phyloP scores from a whole-genome alignment of 2,113 vertebrate genomes.

The Tetrao urogallus region DNA sequence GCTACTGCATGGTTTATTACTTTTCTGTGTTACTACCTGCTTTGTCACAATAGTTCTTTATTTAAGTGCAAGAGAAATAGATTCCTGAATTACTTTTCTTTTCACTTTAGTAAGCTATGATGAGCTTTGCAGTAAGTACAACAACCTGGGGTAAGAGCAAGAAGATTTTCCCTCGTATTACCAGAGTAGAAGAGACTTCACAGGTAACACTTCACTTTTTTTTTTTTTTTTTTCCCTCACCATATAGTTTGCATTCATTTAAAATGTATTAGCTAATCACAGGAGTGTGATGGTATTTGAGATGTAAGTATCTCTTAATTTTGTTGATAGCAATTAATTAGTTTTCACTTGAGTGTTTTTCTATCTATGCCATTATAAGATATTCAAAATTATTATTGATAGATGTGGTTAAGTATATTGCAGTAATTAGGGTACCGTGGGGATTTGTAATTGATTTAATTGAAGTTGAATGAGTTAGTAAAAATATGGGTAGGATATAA shows the following conservation, averaged over 20 bases:
- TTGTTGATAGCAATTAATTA: slow-evolving; percentile 69
- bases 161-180: background rate
- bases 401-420: slow-evolving; percentile 58
- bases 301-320: slow-evolving; percentile 38
- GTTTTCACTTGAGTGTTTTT: slow-evolving; percentile 63
- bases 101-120: background rate
- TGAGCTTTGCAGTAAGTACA: background rate
- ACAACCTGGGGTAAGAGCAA: background rate
- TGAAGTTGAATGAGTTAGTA: slow-evolving; percentile 43
- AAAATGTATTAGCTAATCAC: slow-evolving; percentile 33
- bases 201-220: background rate
- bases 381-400: slow-evolving; percentile 68
- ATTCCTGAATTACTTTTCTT: background rate
- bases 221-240: background rate
- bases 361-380: slow-evolving; percentile 52
- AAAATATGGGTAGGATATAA: slow-evolving; percentile 47
- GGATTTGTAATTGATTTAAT: slow-evolving; percentile 70
- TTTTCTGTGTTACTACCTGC: background rate
- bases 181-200: background rate
- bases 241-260: background rate
- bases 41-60: background rate
- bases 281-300: background rate
- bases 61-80: background rate
- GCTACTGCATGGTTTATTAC: background rate
- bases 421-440: slow-evolving; percentile 48